Conservation (phyloP, 2,888 invertebrate genomes). For the Seira ritae region DNA sequence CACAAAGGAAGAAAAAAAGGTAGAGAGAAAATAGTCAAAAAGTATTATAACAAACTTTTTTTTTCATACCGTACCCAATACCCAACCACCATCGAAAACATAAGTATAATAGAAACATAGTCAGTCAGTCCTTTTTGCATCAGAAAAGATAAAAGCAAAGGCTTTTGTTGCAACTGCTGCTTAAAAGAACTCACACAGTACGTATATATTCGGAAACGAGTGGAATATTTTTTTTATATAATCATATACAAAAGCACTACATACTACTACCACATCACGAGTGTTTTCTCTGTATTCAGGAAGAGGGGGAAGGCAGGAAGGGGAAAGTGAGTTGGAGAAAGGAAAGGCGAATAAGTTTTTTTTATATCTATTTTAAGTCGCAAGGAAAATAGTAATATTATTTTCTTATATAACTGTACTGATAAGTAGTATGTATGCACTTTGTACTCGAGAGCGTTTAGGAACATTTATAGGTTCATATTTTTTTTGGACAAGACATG, state of each 20-base stretch:
- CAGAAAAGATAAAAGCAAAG: slow-evolving; percentile 9
- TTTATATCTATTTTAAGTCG: not conserved
- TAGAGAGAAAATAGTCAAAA: not conserved
- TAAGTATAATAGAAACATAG: too few relatives aligned
- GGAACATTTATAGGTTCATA: slow-evolving; percentile 17
- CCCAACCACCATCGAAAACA: not conserved
- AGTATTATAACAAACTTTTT: slow-evolving; percentile 10
- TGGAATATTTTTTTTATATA: not conserved
- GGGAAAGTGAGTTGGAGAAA: slow-evolving; percentile 11
- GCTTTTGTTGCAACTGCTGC: slow-evolving; percentile 6
- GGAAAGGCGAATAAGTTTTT: slow-evolving; percentile 7
- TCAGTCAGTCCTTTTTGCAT: slow-evolving; percentile 5
- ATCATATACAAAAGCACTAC: slow-evolving; percentile 11
- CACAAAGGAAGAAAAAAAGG: slow-evolving; percentile 2
- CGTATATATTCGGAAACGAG: not conserved
- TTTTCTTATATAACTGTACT: not conserved
- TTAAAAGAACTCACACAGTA: not conserved
- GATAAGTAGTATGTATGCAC: not conserved
- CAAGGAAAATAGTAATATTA: not conserved
- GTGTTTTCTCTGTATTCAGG: not conserved
- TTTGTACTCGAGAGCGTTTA: slow-evolving; percentile 8
- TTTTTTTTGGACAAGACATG: slow-evolving; percentile 19
- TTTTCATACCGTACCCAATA: too few relatives aligned
- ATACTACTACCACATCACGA: too few relatives aligned
- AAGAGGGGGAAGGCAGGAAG: slow-evolving; percentile 16